Conservation (phyloP, 2,113 vertebrate genomes). For the Ahaetulla prasina region DNA sequence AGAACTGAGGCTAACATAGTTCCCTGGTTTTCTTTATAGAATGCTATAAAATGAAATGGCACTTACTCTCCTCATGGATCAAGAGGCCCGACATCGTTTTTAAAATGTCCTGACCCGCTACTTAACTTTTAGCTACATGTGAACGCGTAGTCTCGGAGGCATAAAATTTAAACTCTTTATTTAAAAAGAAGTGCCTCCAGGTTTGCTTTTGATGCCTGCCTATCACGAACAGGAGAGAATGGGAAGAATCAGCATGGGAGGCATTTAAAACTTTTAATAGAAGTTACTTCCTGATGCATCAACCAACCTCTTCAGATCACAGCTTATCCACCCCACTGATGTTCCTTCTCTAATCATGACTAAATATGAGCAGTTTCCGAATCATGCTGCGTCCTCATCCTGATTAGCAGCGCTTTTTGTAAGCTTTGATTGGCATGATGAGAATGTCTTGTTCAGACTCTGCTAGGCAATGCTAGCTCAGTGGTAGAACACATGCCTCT, state of each 20-base stretch:
- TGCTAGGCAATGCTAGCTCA: background rate
- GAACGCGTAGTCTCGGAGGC: background rate
- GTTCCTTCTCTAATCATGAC: background rate
- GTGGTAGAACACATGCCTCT: background rate
- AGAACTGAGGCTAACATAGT: background rate
- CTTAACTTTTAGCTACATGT: background rate
- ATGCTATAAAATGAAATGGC: background rate
- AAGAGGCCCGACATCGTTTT: background rate
- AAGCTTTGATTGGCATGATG: constrained; percentile 1
- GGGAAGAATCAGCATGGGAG: background rate
- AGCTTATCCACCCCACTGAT: background rate
- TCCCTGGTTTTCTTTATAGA: background rate
- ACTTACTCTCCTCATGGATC: background rate
- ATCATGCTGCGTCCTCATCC: background rate
- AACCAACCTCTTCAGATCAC: background rate
- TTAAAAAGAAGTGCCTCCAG: background rate
- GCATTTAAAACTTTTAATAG: background rate
- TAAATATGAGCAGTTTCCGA: background rate
- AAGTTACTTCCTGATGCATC: background rate
- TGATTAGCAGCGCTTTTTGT: background rate
- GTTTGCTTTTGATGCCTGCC: background rate
- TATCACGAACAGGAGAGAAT: background rate
- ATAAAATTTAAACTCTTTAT: background rate
- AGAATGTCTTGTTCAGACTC: background rate
- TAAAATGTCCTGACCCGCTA: background rate